Conservation (phyloP, 2,888 invertebrate genomes). For the Gibbula magus region DNA sequence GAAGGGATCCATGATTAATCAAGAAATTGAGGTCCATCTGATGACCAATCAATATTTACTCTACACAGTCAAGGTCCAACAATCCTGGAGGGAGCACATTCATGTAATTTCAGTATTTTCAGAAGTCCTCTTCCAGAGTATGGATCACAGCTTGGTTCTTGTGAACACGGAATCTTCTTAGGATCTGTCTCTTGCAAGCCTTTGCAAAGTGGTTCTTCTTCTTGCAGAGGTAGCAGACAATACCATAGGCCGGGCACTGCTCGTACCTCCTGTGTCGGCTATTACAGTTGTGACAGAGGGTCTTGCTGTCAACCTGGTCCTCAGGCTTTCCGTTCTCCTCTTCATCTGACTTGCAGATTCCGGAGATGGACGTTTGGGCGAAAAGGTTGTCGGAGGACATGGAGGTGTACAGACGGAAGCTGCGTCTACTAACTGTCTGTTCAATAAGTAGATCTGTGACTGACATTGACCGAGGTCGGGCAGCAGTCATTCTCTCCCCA, state of each 20-base stretch:
- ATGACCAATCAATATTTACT: too few relatives aligned
- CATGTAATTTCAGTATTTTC: too few relatives aligned
- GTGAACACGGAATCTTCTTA: background rate
- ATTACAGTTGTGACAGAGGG: constrained; percentile 3
- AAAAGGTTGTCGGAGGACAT: background rate
- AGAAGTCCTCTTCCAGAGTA: too few relatives aligned
- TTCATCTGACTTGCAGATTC: background rate
- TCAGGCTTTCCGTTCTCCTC: background rate
- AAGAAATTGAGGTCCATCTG: too few relatives aligned
- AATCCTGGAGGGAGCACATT: too few relatives aligned
- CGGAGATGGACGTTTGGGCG: too few relatives aligned
- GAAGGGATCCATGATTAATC: too few relatives aligned
- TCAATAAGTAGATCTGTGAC: too few relatives aligned
- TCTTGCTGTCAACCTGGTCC: background rate
- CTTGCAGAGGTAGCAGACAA: background rate
- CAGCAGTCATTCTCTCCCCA: background rate
- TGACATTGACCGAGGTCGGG: background rate
- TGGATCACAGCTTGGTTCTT: too few relatives aligned
- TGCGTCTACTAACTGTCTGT: too few relatives aligned
- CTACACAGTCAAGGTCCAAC: too few relatives aligned
- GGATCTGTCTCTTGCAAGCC: background rate
- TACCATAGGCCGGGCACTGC: background rate
- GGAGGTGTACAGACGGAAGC: background rate
- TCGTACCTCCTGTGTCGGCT: background rate
- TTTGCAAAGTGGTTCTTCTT: background rate